Evolutionary conservation across 2,888 invertebrate genomes (phyloP), one percentile per base, ranked within the genome.

Genomic region (Caenorhabditis parvicauda): DNA sequence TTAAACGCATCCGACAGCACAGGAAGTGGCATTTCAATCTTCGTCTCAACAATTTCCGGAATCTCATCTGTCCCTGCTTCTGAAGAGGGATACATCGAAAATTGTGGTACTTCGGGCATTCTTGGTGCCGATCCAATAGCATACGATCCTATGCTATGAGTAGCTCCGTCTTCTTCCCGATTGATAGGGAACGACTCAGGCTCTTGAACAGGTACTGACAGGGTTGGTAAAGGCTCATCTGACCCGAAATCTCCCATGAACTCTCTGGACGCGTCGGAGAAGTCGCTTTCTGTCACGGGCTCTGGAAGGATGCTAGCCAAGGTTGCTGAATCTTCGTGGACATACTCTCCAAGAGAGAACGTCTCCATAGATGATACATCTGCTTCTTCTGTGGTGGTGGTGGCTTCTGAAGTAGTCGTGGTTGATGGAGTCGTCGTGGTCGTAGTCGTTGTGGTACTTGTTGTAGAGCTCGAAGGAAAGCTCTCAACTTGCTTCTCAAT

Each of bases 71-170:
- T 22, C 41, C 53, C 37, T 48, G 44, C 21, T 53, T 51, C 19
- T 57, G 35, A 7, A 12, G 9, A n/a, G n/a, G 9, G 35, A 32
- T 9, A 7, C 9, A 32, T 32, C 9, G 9, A 12, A n/a, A 32
- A 32, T n/a, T 32, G 9, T 9, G 35, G 35, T 12, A 32, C 9
- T n/a, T 32, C 61, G n/a, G 43, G 49, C 43, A 46, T 52, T 19
- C 32, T 45, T 39, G 63, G 58, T 19, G 48, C 58, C 29, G 54
- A 58, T 24, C 63, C 58, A 45, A 59, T 63, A n/a, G 63, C 49
- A 41, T 52, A 63, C 3, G 58, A 59, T 35, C 58, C 63, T 6
- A 58, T 38, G 27, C 63, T 63, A 25, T 58, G 58, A 9, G 58
- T 58, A 0, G 63, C 48, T 12, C 47, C 58, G 37, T 54, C 50